These are phyloP conservation scores for Alethe diademata DNA, from an alignment of 2,113 vertebrate species.

Conservation along the genomic window DNA sequence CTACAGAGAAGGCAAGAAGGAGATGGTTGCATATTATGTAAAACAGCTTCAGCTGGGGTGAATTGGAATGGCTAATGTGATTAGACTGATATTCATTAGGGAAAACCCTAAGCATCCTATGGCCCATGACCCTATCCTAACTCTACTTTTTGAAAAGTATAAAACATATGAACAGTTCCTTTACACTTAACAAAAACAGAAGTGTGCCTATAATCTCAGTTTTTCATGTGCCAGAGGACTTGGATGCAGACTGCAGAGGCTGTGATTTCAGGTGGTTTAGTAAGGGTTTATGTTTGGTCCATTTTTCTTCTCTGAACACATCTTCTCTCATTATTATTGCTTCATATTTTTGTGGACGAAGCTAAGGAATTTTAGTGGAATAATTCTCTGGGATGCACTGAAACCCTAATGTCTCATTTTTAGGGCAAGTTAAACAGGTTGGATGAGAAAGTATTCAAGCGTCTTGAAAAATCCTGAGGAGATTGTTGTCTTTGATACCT, in stretches of 20 bases:
- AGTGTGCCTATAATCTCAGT: neutral
- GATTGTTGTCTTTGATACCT: neutral
- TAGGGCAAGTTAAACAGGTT: neutral
- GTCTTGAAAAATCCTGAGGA: neutral
- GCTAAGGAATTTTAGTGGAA: neutral
- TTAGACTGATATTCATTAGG: neutral
- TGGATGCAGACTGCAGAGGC: neutral
- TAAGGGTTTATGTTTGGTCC: neutral
- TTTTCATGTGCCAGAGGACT: neutral
- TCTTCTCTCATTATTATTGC: neutral
- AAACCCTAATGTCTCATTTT: neutral
- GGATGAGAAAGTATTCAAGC: neutral
- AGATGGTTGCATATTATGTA: neutral
- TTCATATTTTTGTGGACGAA: neutral
- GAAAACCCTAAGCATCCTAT: neutral
- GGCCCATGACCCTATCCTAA: neutral
- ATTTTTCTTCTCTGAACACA: neutral
- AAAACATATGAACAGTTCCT: neutral
- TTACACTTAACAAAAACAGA: neutral
- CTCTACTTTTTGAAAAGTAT: neutral
- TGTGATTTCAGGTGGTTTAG: neutral
- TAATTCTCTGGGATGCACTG: neutral
- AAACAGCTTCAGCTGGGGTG: neutral
- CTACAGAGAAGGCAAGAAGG: neutral
- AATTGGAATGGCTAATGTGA: neutral